phyloP scores from a whole-genome alignment of 2,888 invertebrate genomes.

The Timema podura region DNA sequence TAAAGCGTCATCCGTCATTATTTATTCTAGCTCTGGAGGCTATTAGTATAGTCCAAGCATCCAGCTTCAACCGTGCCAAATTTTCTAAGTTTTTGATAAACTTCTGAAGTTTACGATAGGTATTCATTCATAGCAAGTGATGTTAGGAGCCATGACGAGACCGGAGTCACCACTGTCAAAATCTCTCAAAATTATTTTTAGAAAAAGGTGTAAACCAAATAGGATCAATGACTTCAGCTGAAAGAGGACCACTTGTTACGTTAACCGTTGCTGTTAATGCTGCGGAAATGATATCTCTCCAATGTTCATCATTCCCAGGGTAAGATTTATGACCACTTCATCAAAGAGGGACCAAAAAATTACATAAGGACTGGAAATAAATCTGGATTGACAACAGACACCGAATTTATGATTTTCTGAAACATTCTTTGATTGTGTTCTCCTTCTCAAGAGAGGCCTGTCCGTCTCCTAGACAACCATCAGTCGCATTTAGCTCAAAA shows the following conservation, averaged over 20 bases:
- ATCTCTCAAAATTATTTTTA: not conserved
- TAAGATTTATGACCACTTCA: slow-evolving; percentile 6
- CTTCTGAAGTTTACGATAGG: slow-evolving; percentile 4
- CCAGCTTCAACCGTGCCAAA: slow-evolving; percentile 7
- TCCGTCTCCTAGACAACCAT: slow-evolving; percentile 1
- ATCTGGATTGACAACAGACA: not conserved
- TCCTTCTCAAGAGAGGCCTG: not conserved
- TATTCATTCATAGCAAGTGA: slow-evolving; percentile 2
- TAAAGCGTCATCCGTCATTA: slow-evolving; percentile 5
- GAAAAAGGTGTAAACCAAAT: not conserved
- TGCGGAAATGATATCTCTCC: not conserved
- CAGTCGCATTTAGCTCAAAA: not conserved
- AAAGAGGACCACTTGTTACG: slow-evolving; percentile 6
- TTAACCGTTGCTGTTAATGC: slow-evolving; percentile 10
- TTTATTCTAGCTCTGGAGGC: not conserved
- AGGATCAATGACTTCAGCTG: slow-evolving; percentile 5
- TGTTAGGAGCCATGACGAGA: not conserved
- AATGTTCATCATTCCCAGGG: slow-evolving; percentile 1
- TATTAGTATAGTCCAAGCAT: slow-evolving; percentile 1
- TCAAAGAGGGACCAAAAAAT: not conserved
- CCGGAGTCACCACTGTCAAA: not conserved
- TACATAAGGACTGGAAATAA: slow-evolving; percentile 8
- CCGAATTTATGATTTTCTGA: slow-evolving; percentile 2
- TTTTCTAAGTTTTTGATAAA: slow-evolving; percentile 5
- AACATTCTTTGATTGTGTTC: slow-evolving; percentile 6